Evolutionary conservation across 2,888 invertebrate genomes (phyloP).

Genomic region (Eledone cirrhosa): DNA sequence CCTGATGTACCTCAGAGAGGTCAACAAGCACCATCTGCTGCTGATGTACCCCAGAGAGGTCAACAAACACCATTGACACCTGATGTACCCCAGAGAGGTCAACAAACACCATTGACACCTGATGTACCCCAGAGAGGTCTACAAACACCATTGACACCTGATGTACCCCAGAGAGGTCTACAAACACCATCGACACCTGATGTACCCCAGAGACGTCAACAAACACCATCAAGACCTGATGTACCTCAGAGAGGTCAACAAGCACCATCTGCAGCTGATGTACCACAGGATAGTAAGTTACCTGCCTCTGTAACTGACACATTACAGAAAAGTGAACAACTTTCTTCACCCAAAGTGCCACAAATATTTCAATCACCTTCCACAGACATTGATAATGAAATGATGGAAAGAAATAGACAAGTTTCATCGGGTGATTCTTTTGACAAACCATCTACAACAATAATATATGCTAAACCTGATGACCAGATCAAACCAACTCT

Average conservation of each 20-base stretch:
- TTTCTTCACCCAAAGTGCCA: constrained; percentile 2
- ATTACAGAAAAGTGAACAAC: neutral
- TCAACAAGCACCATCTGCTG: neutral
- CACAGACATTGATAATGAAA: neutral
- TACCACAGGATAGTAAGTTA: neutral
- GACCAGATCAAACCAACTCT: constrained; percentile 48
- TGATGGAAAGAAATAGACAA: neutral
- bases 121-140: neutral
- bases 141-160: neutral
- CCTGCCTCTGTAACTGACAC: too few relatives aligned
- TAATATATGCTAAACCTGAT: constrained; percentile 53
- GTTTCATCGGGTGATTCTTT: neutral
- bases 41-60: neutral
- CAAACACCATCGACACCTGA: neutral
- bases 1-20: neutral
- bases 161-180: neutral
- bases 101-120: neutral
- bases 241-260: neutral
- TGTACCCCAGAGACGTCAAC: neutral
- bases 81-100: neutral
- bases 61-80: neutral
- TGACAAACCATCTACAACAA: constrained; percentile 40
- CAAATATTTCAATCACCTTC: neutral
- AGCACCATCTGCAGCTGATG: too few relatives aligned
- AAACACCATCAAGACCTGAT: too few relatives aligned